Base-by-base conservation (phyloP, 1,140 invertebrate species). In the Anastrepha ludens region DNA sequence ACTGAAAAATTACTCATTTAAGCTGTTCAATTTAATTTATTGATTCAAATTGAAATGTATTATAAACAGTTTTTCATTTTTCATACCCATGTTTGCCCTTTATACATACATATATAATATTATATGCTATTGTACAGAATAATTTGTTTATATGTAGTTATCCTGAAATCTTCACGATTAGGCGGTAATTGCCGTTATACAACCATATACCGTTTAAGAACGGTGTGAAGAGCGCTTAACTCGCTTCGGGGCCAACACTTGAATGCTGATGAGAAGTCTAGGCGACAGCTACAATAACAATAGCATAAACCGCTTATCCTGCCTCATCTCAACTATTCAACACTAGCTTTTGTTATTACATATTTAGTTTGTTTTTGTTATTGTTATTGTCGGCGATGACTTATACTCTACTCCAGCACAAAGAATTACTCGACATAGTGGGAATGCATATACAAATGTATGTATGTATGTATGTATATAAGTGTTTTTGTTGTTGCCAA, bases 171-270 rank as follows among this genome's bases (percentile, higher is more conserved):
- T 17, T 50, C 41, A 20, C 74, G n/a, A 81, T 81, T 81, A 55
- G 20, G 44, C 50, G 74, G 9, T 81, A 81, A 81, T 81, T 81
- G 47, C 74, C n/a, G 2, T 50, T n/a, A 81, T 39, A 44, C 4
- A 44, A 1, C 2, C 13, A 70, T 17, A 70, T 70, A 74, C n/a
- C 41, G 8, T 74, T 47, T 47, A 17, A 44, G 60, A 74, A 58
- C 15, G 47, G 74, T 20, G n/a, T 81, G 74, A 81, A 81, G 74
- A 20, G 47, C 74, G 74, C 74, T 55, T 81, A 81, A 81, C n/a
- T 17, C 20, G 74, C 74, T 15, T 55, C 47, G 47, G 44, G n/a
- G 41, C 74, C 74, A 81, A 81, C 47, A 81, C 47, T 81, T 81
- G 15, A 81, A 29, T n/a, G 17, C 17, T 29, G 74, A 55, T 7